Percentiles rank a stretch among this genome's conserved stretches.
Conservation (phyloP, 2,113 vertebrate species). For the Pyrgilauda ruficollis region DNA sequence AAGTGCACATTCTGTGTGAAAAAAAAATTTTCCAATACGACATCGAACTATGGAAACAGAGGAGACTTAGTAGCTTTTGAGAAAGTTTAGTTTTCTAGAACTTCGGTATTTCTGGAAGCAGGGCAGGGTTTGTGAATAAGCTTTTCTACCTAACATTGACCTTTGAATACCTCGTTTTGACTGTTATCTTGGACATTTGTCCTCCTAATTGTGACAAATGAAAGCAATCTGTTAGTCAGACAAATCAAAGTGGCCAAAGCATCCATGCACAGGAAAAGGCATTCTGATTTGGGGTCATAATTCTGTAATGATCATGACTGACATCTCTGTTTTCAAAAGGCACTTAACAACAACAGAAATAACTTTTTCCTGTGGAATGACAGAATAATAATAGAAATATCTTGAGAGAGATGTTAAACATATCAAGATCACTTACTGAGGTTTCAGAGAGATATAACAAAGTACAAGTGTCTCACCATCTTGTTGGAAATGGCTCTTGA, state of each 20-base stretch:
- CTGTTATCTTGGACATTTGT: background rate
- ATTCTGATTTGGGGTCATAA: background rate
- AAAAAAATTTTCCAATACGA: background rate
- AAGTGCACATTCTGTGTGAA: background rate
- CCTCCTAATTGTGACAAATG: background rate
- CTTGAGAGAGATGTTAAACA: background rate
- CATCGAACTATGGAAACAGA: background rate
- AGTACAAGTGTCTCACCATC: background rate
- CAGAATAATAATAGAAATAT: background rate
- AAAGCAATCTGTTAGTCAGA: background rate
- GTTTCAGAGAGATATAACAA: background rate
- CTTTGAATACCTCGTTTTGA: background rate
- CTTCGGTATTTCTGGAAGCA: background rate
- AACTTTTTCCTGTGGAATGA: background rate
- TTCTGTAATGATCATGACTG: background rate
- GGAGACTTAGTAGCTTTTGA: background rate
- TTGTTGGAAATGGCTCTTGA: background rate
- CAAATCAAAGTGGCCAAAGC: background rate
- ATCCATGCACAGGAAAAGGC: background rate
- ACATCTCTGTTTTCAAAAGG: background rate
- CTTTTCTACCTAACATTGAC: background rate
- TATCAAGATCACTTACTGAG: background rate
- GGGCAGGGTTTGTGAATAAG: background rate
- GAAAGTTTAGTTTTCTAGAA: background rate
- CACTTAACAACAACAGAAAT: background rate